Conservation (phyloP, 2,797 vertebrate genomes). For the Tenualosa ilisha region DNA sequence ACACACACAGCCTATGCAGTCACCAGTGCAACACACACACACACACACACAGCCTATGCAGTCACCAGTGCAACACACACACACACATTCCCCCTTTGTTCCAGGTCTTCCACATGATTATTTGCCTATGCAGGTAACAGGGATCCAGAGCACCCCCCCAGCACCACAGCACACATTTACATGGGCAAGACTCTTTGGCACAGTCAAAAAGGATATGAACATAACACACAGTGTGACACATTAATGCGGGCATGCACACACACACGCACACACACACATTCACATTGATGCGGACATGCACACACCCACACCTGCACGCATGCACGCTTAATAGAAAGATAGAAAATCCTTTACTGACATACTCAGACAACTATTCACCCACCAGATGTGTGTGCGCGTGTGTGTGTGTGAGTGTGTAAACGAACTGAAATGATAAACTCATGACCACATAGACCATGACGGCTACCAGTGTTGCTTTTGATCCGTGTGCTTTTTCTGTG, state of each 20-base stretch:
- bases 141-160: not conserved
- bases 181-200: not conserved
- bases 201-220: not conserved
- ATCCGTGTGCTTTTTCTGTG: not conserved
- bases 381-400: not conserved
- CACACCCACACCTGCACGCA: no score
- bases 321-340: not conserved
- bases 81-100: not conserved
- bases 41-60: not conserved
- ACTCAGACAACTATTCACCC: no score
- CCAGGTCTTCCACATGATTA: not conserved
- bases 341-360: no score
- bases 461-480: not conserved
- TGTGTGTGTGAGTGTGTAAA: slow-evolving; percentile 4
- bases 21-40: not conserved
- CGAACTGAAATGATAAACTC: not conserved
- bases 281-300: not conserved
- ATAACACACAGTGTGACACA: not conserved
- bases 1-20: not conserved
- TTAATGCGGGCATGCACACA: not conserved
- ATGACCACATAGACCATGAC: not conserved
- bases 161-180: not conserved
- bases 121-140: slow-evolving; percentile 6
- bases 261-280: not conserved
- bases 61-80: not conserved